phyloP scores from a whole-genome alignment of 2,797 vertebrate genomes.

The Anguilla megastoma region DNA sequence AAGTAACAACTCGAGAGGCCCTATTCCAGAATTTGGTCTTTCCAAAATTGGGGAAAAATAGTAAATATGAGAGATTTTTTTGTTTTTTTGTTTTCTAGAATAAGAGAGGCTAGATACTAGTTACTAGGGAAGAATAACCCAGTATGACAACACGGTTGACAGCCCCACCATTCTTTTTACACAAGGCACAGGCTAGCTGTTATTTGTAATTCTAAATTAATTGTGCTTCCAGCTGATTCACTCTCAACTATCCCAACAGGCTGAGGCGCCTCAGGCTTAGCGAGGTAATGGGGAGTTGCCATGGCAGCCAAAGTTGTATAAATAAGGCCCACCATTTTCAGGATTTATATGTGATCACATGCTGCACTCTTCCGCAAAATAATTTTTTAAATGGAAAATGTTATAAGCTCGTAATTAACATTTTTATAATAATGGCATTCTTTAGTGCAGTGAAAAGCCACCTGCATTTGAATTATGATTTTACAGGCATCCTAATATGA shows the following conservation, averaged over 20 bases:
- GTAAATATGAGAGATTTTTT: neutral
- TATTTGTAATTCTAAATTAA: neutral
- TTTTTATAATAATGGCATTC: neutral
- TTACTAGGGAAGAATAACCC: neutral
- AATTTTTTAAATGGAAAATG: neutral
- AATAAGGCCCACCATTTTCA: conserved; percentile 7
- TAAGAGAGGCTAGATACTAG: neutral
- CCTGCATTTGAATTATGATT: neutral
- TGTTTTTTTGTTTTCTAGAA: neutral
- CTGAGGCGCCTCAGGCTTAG: neutral
- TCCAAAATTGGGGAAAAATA: neutral
- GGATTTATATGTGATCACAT: conserved; percentile 1
- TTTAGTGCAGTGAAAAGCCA: neutral
- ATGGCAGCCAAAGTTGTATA: conserved; percentile 10
- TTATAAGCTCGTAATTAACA: neutral
- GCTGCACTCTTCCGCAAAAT: neutral
- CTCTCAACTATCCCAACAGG: neutral
- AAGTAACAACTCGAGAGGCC: neutral
- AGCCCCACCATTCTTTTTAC: neutral
- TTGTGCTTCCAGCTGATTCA: neutral
- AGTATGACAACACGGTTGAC: neutral
- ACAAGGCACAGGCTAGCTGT: neutral
- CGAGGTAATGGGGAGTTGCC: neutral
- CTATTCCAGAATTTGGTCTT: neutral
- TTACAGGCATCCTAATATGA: neutral